A percentile compares a stretch with the other conserved stretches of the same genome.
Conservation (phyloP, 2,113 vertebrate species). For the Gambusia affinis region DNA sequence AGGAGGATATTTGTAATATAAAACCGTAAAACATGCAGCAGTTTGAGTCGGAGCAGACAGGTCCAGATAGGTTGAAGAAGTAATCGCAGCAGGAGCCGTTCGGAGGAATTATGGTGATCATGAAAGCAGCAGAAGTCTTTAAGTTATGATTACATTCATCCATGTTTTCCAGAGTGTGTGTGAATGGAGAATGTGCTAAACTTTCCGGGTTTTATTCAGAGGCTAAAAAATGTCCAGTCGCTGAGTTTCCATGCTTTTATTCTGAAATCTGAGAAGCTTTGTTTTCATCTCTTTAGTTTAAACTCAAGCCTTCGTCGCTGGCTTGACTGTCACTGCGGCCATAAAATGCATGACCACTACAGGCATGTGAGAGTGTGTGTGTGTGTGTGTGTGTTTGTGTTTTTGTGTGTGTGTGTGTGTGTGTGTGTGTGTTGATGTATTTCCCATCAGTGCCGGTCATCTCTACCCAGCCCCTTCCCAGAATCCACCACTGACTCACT, state of each 20-base stretch:
- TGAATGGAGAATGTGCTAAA: too few species aligned
- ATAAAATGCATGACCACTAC: constrained; percentile 55
- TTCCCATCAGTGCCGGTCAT: constrained; percentile 68
- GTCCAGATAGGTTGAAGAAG: too few species aligned
- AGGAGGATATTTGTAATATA: constrained; percentile 18
- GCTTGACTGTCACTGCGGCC: constrained; percentile 19
- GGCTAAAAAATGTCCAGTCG: too few species aligned
- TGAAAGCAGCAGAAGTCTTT: too few species aligned
- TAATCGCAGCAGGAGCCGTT: too few species aligned
- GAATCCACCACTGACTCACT: constrained; percentile 68
- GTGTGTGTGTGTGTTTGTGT: constrained; percentile 22
- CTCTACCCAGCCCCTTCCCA: constrained; percentile 66
- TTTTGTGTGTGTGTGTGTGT: constrained; percentile 24
- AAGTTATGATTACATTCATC: too few species aligned
- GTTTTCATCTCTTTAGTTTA: background rate
- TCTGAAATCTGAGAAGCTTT: constrained; percentile 6
- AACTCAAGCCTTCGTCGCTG: too few species aligned
- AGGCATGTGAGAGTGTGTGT: constrained; percentile 27
- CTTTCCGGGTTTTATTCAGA: too few species aligned
- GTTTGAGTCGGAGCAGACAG: background rate
- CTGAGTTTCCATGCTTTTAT: constrained; percentile 9
- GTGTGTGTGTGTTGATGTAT: constrained; percentile 40
- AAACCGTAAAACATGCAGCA: background rate
- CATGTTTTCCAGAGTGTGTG: too few species aligned
- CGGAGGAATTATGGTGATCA: too few species aligned